Conservation (phyloP, 2,113 vertebrate species). For the Dromas ardeola region DNA sequence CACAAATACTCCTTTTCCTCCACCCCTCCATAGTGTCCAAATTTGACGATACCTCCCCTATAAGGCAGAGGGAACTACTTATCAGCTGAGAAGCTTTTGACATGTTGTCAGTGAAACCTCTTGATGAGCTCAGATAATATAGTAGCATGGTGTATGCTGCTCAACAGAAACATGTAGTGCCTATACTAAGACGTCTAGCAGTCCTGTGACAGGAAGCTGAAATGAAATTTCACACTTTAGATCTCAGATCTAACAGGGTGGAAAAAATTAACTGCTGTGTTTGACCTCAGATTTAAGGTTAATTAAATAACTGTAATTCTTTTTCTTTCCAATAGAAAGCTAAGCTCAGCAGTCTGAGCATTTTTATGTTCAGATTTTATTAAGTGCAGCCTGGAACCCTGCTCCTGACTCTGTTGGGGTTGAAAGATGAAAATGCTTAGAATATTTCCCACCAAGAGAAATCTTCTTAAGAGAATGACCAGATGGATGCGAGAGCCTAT, state of each 20-base stretch:
- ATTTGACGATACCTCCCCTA: not conserved
- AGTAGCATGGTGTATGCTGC: not conserved
- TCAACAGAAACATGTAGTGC: not conserved
- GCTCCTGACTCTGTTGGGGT: not conserved
- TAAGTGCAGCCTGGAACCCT: not conserved
- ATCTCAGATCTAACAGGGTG: not conserved
- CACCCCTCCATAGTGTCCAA: not conserved
- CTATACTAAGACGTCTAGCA: not conserved
- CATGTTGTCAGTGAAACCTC: not conserved
- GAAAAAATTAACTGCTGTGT: not conserved
- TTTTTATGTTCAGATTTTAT: not conserved
- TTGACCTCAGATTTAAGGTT: not conserved
- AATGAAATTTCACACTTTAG: not conserved
- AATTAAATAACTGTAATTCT: not conserved
- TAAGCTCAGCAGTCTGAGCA: not conserved
- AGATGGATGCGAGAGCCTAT: not conserved
- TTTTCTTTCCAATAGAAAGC: not conserved
- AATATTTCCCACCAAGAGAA: not conserved
- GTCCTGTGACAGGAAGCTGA: not conserved
- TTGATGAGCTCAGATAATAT: not conserved
- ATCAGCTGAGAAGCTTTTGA: not conserved
- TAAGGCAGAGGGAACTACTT: not conserved
- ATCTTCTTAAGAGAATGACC: not conserved
- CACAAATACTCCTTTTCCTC: not conserved
- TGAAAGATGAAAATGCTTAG: not conserved